These are phyloP conservation scores for Polypterus bichir DNA, from an alignment of 2,113 vertebrate species.

Conservation along the genomic window DNA sequence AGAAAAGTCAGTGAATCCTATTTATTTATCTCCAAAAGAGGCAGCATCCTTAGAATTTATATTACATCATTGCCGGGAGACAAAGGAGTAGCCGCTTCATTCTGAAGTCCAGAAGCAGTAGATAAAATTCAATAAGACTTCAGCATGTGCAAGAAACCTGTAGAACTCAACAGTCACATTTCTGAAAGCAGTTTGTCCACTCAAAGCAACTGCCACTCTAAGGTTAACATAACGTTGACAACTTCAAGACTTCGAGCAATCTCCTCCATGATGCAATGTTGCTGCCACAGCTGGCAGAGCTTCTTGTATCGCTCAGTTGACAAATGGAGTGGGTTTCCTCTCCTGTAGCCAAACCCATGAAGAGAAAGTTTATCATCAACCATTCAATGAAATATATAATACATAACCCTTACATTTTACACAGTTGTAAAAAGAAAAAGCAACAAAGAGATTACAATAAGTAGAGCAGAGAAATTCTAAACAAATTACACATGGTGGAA, in stretches of 20 bases:
- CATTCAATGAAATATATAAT: no score
- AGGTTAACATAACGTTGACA: constrained; percentile 78
- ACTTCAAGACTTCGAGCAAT: constrained; percentile 89
- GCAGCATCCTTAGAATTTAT: no score
- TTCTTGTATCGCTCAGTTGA: constrained; percentile 84
- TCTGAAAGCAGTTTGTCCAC: background rate
- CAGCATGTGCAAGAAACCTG: background rate
- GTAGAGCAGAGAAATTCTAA: no score
- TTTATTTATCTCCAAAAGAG: no score
- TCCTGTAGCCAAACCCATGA: constrained; percentile 31
- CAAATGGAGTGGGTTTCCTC: constrained; percentile 82
- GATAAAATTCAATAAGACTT: background rate
- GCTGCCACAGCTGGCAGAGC: constrained; percentile 85
- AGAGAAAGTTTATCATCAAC: no score
- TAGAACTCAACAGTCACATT: background rate
- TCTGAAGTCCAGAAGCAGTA: background rate
- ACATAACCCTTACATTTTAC: no score
- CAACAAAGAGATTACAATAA: no score
- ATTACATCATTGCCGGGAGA: background rate
- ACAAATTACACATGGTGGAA: no score
- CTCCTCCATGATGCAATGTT: constrained; percentile 93
- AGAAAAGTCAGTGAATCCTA: no score
- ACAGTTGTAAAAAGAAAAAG: no score
- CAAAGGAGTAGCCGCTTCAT: background rate
- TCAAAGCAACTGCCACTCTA: constrained; percentile 93